Percentiles rank a stretch among this genome's conserved stretches.
phyloP scores from a whole-genome alignment of 2,797 vertebrate species.

The Pangasius krempfi region DNA sequence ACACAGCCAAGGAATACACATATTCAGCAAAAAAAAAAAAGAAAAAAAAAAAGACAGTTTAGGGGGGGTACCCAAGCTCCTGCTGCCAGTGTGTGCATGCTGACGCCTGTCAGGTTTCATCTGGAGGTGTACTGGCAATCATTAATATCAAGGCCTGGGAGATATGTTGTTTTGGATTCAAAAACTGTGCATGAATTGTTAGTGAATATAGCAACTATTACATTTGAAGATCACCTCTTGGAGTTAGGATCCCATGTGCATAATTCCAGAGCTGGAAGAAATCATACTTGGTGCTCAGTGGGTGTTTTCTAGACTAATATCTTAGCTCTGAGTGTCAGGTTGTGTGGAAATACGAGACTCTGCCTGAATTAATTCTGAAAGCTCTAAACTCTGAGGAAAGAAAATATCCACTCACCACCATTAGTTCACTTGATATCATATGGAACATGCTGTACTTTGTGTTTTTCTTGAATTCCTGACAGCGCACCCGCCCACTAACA shows the following conservation, averaged over 20 bases:
- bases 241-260: not conserved
- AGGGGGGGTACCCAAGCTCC: conserved; percentile 13
- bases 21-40: not conserved
- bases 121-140: not conserved
- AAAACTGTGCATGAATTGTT: not conserved
- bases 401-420: not conserved
- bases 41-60: not conserved
- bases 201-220: not conserved
- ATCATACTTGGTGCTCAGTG: not conserved
- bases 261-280: not conserved
- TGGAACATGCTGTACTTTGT: conserved; percentile 22
- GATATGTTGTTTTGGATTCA: not conserved
- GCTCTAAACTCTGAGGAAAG: not conserved
- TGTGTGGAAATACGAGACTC: not conserved
- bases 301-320: not conserved
- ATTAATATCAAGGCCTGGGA: not conserved
- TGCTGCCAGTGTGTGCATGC: conserved; percentile 44
- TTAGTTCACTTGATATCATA: conserved; percentile 22
- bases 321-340: not conserved
- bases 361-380: not conserved
- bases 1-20: not conserved
- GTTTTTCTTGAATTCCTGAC: conserved; percentile 23
- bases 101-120: conserved; percentile 35
- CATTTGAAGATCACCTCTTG: not conserved
- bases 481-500: not conserved